Conservation (phyloP, 2,888 invertebrate genomes). For the Drosophila subquinaria region DNA sequence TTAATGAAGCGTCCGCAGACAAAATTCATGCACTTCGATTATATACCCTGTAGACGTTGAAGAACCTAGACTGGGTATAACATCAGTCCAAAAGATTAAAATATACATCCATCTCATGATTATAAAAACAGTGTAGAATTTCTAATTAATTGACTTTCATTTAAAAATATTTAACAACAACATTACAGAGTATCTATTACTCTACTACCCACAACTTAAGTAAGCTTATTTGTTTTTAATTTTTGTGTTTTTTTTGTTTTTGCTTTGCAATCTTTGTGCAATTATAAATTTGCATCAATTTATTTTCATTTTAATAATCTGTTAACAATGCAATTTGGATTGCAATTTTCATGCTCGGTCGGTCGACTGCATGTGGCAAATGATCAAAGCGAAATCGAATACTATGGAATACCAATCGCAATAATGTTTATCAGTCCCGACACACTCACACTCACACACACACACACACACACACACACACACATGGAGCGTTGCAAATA, state of each 20-base stretch:
- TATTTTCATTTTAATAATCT: conserved; percentile 75
- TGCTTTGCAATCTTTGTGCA: conserved; percentile 39
- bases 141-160: not conserved
- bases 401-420: conserved; percentile 43
- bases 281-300: conserved; percentile 74
- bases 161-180: not conserved
- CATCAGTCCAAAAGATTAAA: not conserved
- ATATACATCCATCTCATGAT: not conserved
- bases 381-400: conserved; percentile 54
- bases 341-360: conserved; percentile 35
- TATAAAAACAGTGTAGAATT: not conserved
- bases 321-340: conserved; percentile 66
- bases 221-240: conserved; percentile 1
- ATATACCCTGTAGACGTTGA: conserved; percentile 6
- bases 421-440: conserved; percentile 69
- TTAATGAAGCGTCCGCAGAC: conserved; percentile 66
- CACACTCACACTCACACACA: conserved; percentile 55
- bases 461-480: conserved; percentile 32
- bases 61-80: not conserved
- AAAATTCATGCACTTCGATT: conserved; percentile 72
- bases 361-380: conserved; percentile 28
- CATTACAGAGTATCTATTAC: not conserved
- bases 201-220: not conserved
- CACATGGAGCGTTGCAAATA: conserved; percentile 55
- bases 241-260: not conserved